Base-by-base conservation (phyloP, 2,888 invertebrate genomes). In the Unio delphinus region DNA sequence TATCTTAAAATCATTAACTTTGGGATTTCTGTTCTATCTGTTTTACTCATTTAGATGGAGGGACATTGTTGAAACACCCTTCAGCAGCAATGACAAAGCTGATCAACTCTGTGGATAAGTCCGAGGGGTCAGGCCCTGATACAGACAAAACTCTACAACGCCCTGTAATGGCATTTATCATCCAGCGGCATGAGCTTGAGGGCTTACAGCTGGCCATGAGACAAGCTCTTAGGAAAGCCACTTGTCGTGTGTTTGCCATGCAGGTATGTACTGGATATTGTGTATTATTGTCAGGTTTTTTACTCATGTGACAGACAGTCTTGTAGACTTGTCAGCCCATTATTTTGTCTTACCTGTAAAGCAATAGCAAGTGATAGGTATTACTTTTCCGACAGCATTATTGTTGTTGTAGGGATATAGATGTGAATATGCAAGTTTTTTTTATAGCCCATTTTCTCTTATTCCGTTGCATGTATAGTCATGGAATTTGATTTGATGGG, bases 161-260 rank as follows among this genome's bases (percentile, higher is more conserved):
- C 57, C 96, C 97, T 0, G 95, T 97, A 0, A 93, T 98, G 91
- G 91, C 94, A 0, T 99, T 99, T 87, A 93, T 98, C 62, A 83
- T 87, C 28, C 89, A 89, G 80, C 94, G 95, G 73, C 95, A 97
- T 83, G 96, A 98, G 88, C 91, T 98, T 61, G 95, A 95, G 54
- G 93, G 94, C 0, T 91, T 97, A 64, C 94, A 95, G 76, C 92
- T 95, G 72, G 95, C 95, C 60, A 96, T 98, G 94, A 95, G 95
- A 76, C 95, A 96, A 73, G 95, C 97, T 1, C 91, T 98, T 1
- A 92, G 92, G 66, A 92, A 93, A 81, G 92, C 93, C 4, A 91
- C 92, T 3, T 92, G 92, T 79, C 85, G 92, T 93, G 96, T 86
- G 91, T 96, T 73, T 95, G 97, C 83, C 94, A 95, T 90, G 95